Evolutionary conservation across 2,113 vertebrate species (phyloP).

Genomic region (Pristiophorus japonicus): DNA sequence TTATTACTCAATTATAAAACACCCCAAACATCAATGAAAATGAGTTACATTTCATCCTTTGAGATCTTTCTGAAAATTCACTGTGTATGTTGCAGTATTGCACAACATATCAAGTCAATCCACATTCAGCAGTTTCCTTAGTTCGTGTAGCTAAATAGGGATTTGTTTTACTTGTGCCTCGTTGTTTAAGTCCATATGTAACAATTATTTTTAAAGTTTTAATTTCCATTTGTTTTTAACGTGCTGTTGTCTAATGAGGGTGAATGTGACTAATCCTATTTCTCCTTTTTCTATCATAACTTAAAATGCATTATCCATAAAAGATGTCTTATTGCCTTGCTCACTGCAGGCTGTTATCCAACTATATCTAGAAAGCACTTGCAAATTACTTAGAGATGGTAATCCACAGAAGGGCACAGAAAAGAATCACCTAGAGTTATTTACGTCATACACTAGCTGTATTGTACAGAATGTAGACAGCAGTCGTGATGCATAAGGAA

Average conservation of each 20-base stretch:
- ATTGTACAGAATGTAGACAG: not conserved
- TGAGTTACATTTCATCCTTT: not conserved
- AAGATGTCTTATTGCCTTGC: not conserved
- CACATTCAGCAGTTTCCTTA: not conserved
- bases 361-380: not conserved
- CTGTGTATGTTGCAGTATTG: not conserved
- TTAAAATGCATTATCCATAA: not conserved
- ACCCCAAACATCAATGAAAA: not conserved
- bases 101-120: not conserved
- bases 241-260: not conserved
- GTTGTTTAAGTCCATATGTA: not conserved
- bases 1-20: not conserved
- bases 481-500: not conserved
- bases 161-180: not conserved
- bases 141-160: not conserved
- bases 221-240: not conserved
- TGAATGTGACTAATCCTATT: not conserved
- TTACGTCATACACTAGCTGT: not conserved
- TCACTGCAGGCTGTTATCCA: not conserved
- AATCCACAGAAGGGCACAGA: not conserved
- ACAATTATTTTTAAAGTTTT: not conserved
- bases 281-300: not conserved
- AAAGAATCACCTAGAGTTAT: not conserved
- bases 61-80: not conserved
- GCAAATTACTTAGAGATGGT: not conserved